Percentiles rank a stretch among this genome's conserved stretches.
Evolutionary conservation across 2,113 vertebrate genomes (phyloP).

Genomic region (Phaethornis superciliosus): DNA sequence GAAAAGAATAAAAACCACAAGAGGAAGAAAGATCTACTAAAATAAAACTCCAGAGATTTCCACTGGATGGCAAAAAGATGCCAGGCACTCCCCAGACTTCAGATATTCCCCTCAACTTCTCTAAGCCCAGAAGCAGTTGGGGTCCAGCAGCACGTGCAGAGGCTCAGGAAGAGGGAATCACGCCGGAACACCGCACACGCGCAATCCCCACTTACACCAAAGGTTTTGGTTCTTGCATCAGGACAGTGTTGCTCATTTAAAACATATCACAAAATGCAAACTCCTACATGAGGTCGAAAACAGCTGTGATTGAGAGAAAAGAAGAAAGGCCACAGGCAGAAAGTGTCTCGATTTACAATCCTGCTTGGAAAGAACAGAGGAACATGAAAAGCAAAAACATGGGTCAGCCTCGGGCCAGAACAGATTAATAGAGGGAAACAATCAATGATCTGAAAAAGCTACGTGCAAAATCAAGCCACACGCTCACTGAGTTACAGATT

Average conservation of each 20-base stretch:
- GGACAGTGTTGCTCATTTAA: not conserved
- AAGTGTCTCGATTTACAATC: not conserved
- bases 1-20: not conserved
- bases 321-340: not conserved
- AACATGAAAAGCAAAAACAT: not conserved
- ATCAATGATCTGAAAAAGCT: slow-evolving; percentile 54
- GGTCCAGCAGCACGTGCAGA: not conserved
- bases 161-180: rapidly evolving
- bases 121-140: not conserved
- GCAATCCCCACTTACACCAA: not conserved
- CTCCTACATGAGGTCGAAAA: not conserved
- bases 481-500: slow-evolving; percentile 13
- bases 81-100: not conserved
- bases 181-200: not conserved
- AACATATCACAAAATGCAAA: not conserved
- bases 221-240: not conserved
- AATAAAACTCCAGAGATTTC: not conserved
- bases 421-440: slow-evolving; percentile 40
- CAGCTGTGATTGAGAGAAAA: not conserved
- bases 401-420: slow-evolving; percentile 27
- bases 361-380: not conserved
- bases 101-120: not conserved
- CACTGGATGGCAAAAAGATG: rapidly evolving
- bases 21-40: not conserved
- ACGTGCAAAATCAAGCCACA: slow-evolving; percentile 23